Evolutionary conservation across 2,113 vertebrate species (phyloP).

Genomic region (Theropithecus gelada): DNA sequence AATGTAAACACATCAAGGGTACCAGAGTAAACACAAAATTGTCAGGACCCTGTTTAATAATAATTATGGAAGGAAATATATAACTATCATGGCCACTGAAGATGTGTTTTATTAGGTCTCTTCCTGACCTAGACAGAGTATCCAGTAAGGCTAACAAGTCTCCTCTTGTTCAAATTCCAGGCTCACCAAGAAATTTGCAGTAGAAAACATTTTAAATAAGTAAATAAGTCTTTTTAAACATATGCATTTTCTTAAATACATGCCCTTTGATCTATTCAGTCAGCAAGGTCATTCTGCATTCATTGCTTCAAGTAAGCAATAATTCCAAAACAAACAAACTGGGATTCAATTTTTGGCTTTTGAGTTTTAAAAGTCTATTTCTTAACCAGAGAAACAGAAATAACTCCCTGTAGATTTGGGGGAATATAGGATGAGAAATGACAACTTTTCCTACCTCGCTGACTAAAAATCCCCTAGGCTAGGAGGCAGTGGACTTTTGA

Average conservation of each 20-base stretch:
- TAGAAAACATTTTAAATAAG: not conserved
- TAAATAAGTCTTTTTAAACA: conserved; percentile 3
- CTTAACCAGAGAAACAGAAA: conserved; percentile 1
- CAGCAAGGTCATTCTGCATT: not conserved
- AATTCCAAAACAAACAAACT: not conserved
- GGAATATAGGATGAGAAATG: not conserved
- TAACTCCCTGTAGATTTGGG: not conserved
- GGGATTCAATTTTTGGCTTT: not conserved
- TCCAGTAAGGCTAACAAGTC: not conserved
- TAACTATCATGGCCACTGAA: not conserved
- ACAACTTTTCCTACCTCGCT: not conserved
- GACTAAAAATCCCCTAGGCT: not conserved
- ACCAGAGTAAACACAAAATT: not conserved
- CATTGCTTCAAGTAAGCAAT: not conserved
- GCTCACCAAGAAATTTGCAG: not conserved
- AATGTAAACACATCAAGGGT: not conserved
- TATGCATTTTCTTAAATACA: not conserved
- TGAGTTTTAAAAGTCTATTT: conserved; percentile 23
- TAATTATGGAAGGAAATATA: not conserved
- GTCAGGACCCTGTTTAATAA: not conserved
- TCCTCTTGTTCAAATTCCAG: not conserved
- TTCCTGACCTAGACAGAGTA: not conserved
- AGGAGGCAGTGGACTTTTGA: not conserved
- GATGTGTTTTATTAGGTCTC: not conserved
- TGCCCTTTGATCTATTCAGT: not conserved